Percentiles rank a stretch among this genome's conserved stretches.
These are phyloP conservation scores for Potamilus streckersoni DNA, from an alignment of 1,140 invertebrate genomes.

Conservation along the genomic window DNA sequence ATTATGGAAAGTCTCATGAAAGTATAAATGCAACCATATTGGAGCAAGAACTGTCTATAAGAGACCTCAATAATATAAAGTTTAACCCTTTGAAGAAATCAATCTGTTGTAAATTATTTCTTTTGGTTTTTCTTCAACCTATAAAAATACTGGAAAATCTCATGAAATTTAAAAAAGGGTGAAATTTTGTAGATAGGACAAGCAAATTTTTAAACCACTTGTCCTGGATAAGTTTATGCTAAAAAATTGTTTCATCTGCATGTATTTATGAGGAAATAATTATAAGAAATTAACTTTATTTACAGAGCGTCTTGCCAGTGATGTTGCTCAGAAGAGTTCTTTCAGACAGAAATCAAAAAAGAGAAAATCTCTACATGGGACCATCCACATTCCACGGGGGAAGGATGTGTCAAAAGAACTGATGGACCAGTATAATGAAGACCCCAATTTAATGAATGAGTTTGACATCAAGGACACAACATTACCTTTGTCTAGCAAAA, in stretches of 20 bases:
- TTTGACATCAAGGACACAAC: constrained; percentile 51
- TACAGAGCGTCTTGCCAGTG: constrained; percentile 36
- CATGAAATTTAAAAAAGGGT: too few species aligned
- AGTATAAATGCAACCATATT: too few species aligned
- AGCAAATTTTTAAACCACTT: too few species aligned
- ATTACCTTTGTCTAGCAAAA: constrained; percentile 41
- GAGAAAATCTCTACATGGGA: constrained; percentile 31
- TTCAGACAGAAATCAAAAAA: constrained; percentile 21
- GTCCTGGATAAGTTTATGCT: too few species aligned
- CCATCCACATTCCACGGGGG: constrained; percentile 16
- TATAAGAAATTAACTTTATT: constrained; percentile 2
- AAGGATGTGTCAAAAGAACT: constrained; percentile 31
- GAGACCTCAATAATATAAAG: too few species aligned
- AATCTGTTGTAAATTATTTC: too few species aligned
- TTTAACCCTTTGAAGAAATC: too few species aligned
- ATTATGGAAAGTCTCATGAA: too few species aligned
- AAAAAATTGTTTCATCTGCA: constrained; percentile 7
- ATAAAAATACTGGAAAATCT: too few species aligned
- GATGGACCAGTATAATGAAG: constrained; percentile 15
- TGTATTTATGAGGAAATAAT: constrained; percentile 1
- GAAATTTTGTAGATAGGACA: too few species aligned
- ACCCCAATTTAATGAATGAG: constrained; percentile 36
- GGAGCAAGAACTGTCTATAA: too few species aligned
- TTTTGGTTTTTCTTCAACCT: too few species aligned
- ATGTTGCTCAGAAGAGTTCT: constrained; percentile 17